Base-by-base conservation (phyloP, 2,888 invertebrate species). In the Steinernema hermaphroditum region DNA sequence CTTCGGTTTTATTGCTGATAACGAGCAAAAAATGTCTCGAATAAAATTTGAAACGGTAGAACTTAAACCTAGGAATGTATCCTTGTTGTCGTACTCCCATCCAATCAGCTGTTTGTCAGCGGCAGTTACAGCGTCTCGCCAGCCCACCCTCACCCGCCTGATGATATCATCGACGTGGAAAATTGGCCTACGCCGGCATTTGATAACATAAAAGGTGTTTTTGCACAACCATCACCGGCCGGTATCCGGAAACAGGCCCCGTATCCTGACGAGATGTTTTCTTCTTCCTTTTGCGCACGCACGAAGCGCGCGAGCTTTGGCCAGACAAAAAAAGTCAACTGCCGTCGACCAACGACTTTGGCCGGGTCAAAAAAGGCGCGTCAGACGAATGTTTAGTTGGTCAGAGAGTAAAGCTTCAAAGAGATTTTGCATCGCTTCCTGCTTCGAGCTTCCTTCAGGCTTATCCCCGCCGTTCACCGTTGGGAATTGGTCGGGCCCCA, bases 381-480 rank as follows among this genome's bases (percentile, higher is more conserved):
- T 37, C 37, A 4, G 37, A n/a, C 43, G 43, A 41, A 41, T 19
- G 16, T 46, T 37, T 37, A 46, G 6, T 9, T 6, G 22, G n/a
- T 12, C 46, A 6, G 16, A 4, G 46, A 6, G n/a, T 6, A 16
- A 41, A 8, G 46, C 46, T 6, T 4, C 16, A 19, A 19, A 32
- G 8, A 16, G 29, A 62, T 32, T 62, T 62, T 62, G 62, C 62
- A 62, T 62, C 32, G 62, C 62, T 62, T 62, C 62, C 62, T 62
- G 29, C 62, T 62, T 62, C 46, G 46, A 4, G 16, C 46, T 8
- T n/a, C 32, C 62, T 62, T 62, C 62, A n/a, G n/a, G n/a, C 62
- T 62, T 62, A 62, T 62, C 62, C n/a, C n/a, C n/a, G n/a, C n/a
- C n/a, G n/a, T n/a, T 62, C n/a, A 29, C 62, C 62, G 27, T 32